Percentiles rank a stretch among this genome's conserved stretches.
These are phyloP conservation scores for Palythoa grandis DNA, from an alignment of 92 coral and sea anemone genomes.

Conservation along the genomic window DNA sequence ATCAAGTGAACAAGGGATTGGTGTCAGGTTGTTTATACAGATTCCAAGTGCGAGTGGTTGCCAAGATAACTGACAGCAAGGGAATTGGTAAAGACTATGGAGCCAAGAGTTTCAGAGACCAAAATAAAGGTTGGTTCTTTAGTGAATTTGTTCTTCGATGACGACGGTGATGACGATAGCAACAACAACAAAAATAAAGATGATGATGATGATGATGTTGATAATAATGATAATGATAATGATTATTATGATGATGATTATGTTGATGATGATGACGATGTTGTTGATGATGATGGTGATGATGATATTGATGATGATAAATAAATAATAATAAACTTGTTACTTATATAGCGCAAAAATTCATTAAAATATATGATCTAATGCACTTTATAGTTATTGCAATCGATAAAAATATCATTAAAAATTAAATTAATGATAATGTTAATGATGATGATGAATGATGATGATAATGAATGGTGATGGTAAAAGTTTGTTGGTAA, in stretches of 20 bases:
- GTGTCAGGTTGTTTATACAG: not conserved
- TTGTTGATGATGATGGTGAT: not conserved
- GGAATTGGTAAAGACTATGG: conserved; percentile 39
- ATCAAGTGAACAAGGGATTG: not conserved
- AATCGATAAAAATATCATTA: too few relatives aligned
- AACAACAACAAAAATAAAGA: not conserved
- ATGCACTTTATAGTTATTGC: too few relatives aligned
- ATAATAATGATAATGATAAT: too few relatives aligned
- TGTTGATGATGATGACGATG: too few relatives aligned
- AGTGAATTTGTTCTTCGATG: not conserved
- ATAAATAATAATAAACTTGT: too few relatives aligned
- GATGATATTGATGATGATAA: not conserved
- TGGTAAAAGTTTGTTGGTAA: not conserved
- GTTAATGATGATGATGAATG: not conserved
- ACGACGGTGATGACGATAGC: not conserved
- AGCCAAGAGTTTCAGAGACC: not conserved
- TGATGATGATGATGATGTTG: too few relatives aligned
- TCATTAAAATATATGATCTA: too few relatives aligned
- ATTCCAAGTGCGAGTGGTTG: conserved; percentile 31
- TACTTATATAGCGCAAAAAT: too few relatives aligned
- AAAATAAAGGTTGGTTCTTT: conserved; percentile 1
- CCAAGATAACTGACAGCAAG: conserved; percentile 3
- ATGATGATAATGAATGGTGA: too few relatives aligned
- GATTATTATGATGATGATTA: too few relatives aligned
- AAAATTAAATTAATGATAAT: not conserved